Evolutionary conservation across 2,888 invertebrate species (phyloP).

Genomic region (Megalurothrips usitatus): DNA sequence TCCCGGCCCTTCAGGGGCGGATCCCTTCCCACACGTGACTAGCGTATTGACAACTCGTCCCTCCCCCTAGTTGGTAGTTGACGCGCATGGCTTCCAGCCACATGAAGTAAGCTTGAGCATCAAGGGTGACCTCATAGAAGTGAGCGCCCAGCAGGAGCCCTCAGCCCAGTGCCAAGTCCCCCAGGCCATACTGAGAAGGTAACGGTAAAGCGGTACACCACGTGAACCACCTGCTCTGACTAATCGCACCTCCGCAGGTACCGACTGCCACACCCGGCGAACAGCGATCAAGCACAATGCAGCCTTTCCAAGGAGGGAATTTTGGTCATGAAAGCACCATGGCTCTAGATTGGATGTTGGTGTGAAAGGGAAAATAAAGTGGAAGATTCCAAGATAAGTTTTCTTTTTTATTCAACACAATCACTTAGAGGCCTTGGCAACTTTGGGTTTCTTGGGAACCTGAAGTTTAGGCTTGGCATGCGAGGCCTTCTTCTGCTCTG

Average conservation of each 20-base stretch:
- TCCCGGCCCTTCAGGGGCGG: background rate
- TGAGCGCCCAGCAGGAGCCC: conserved; percentile 28
- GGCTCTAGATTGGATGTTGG: background rate
- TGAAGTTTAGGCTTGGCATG: conserved; percentile 31
- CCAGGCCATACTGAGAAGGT: background rate
- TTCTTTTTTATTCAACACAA: background rate
- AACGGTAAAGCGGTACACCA: background rate
- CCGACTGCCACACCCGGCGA: conserved; percentile 24
- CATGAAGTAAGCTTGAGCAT: conserved; percentile 31
- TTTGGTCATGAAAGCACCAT: conserved; percentile 31
- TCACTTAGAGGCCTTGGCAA: conserved; percentile 32
- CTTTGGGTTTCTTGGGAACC: conserved; percentile 36
- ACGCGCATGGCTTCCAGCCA: conserved; percentile 32
- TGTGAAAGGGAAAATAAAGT: background rate
- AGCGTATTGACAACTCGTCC: too few species aligned
- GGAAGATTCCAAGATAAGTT: background rate
- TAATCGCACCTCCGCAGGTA: conserved; percentile 9
- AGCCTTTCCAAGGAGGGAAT: conserved; percentile 33
- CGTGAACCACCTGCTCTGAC: background rate
- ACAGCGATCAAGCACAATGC: conserved; percentile 32
- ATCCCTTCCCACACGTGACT: too few species aligned
- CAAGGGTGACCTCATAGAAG: conserved; percentile 28
- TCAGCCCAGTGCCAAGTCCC: background rate
- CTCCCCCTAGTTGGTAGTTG: conserved; percentile 29
- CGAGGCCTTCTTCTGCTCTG: conserved; percentile 48